Percentiles rank a stretch among this genome's conserved stretches.
These are phyloP conservation scores for Montipora efflorescens DNA, from an alignment of 64 coral and sea anemone genomes.

Conservation along the genomic window DNA sequence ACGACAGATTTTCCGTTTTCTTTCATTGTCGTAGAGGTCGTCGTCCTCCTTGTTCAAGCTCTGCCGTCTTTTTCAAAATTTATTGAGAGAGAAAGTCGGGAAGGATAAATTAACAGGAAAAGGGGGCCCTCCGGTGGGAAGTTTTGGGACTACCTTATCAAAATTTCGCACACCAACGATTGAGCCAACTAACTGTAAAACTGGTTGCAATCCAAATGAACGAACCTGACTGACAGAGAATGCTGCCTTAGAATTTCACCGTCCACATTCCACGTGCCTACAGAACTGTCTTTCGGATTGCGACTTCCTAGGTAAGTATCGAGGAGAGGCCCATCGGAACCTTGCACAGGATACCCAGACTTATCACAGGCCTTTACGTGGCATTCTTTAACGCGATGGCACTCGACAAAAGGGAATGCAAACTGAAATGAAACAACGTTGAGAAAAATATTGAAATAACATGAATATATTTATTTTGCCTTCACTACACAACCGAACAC, in stretches of 20 bases:
- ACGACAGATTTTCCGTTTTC: too few relatives aligned
- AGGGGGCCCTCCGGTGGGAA: too few relatives aligned
- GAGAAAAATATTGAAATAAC: background rate
- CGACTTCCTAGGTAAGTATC: slow-evolving; percentile 2
- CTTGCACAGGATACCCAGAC: slow-evolving; percentile 11
- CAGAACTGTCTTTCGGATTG: slow-evolving; percentile 52
- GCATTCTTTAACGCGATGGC: slow-evolving; percentile 85
- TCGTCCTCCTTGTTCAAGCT: too few relatives aligned
- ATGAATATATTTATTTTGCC: background rate
- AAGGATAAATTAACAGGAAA: too few relatives aligned
- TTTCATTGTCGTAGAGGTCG: too few relatives aligned
- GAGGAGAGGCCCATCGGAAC: background rate
- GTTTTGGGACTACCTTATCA: too few relatives aligned
- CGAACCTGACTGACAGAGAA: slow-evolving; percentile 78
- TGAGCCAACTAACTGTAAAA: too few relatives aligned
- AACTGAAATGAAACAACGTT: slow-evolving; percentile 73
- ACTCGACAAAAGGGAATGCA: slow-evolving; percentile 95
- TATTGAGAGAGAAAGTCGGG: too few relatives aligned
- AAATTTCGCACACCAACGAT: too few relatives aligned
- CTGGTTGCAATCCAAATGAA: too few relatives aligned
- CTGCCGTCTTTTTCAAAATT: too few relatives aligned
- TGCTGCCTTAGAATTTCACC: slow-evolving; percentile 90
- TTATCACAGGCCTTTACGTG: slow-evolving; percentile 57
- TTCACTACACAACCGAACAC: too few relatives aligned
- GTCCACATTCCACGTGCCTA: slow-evolving; percentile 95